Base-by-base conservation (phyloP, 2,888 invertebrate genomes). In the Maniola hyperantus region DNA sequence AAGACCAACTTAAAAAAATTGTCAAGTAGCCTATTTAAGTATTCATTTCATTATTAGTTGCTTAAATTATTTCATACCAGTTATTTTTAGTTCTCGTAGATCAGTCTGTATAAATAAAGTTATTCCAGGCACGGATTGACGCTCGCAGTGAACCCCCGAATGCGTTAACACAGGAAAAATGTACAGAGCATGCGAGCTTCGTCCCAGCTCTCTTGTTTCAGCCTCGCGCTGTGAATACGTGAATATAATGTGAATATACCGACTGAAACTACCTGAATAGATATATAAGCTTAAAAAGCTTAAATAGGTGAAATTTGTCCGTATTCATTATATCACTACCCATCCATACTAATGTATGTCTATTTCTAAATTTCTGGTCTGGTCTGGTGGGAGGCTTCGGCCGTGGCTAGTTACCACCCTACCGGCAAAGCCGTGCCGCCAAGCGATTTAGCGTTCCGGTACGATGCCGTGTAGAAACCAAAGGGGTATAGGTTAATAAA, bases 131-230 rank as follows among this genome's bases (percentile, higher is more conserved):
- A 51, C 51, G 51, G 20, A 51, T 0, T 4, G 51, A 26, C 51
- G 51, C n/a, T n/a, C n/a, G n/a, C n/a, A n/a, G n/a, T n/a, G n/a
- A n/a, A 33, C 11, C 51, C 26, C 2, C 26, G 13, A 20, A 50
- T 33, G 51, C 51, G 26, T 51, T 51, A 51, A 51, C 26, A 7
- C 50, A 10, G 50, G 50, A 50, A 50, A 50, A 50, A 50, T 50
- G 50, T 50, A 15, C 13, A 42, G 42, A 42, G 8, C 50, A 18
- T 18, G n/a, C 18, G 18, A 6, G 50, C 10, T 50, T 50, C 50
- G n/a, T 50, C 20, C 50, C 51, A 0, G 26, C 51, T 51, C 51
- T 51, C 42, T 42, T 51, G 51, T 51, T 26, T 51, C 26, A 10
- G 26, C 13, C 8, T 13, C 51, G 13, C 51, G 13, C 51, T 2